These are phyloP conservation scores for Eurypyga helias DNA, from an alignment of 2,113 vertebrate genomes.

Conservation along the genomic window DNA sequence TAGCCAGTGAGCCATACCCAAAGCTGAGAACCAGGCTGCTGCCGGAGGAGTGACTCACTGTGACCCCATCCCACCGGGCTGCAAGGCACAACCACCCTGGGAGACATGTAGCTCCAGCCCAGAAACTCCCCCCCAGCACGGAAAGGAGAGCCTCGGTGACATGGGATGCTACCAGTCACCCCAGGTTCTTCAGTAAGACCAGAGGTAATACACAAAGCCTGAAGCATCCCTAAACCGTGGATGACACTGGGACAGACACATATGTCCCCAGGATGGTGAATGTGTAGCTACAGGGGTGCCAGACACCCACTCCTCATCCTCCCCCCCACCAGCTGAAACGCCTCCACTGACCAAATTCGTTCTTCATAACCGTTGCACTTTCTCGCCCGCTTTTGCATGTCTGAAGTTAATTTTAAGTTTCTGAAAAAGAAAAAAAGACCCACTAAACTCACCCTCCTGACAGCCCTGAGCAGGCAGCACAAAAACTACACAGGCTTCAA, in stretches of 20 bases:
- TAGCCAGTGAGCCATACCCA: neutral
- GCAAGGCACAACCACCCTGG: neutral
- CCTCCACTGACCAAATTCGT: neutral
- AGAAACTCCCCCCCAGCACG: neutral
- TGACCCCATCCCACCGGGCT: neutral
- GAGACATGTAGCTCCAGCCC: neutral
- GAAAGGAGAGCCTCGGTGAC: neutral
- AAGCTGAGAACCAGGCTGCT: neutral
- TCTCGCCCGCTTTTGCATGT: neutral
- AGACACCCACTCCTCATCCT: neutral
- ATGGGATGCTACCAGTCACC: neutral
- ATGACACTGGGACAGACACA: neutral
- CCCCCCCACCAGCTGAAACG: neutral
- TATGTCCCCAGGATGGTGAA: neutral
- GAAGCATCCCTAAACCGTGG: neutral
- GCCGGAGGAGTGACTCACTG: neutral
- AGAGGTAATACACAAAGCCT: neutral
- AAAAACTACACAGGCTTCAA: neutral
- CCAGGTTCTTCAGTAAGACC: neutral
- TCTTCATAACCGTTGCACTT: neutral
- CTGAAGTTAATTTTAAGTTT: neutral
- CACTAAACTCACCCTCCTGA: neutral
- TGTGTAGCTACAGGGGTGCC: neutral
- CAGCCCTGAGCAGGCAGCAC: neutral
- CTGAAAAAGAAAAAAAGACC: neutral